phyloP scores from a whole-genome alignment of 2,797 vertebrate genomes.

The Molossus alvarezi region DNA sequence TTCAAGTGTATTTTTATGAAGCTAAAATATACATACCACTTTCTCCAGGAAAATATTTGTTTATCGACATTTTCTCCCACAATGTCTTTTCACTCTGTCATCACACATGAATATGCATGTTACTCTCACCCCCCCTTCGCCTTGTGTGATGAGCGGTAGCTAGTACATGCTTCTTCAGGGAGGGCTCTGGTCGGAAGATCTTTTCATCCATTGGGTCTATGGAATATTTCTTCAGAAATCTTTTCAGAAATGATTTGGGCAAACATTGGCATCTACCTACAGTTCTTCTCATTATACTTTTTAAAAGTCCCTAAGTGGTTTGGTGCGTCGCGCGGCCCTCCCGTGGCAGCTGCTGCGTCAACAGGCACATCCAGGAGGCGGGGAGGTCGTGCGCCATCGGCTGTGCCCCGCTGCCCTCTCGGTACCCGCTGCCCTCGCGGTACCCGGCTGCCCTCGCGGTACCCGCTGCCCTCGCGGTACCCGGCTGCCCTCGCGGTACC shows the following conservation, averaged over 20 bases:
- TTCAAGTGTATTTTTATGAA: slow-evolving; percentile 85
- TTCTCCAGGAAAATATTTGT: slow-evolving; percentile 82
- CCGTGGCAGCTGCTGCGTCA: not conserved
- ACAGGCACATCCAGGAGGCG: not conserved
- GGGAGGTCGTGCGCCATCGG: not conserved
- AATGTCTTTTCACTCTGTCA: slow-evolving; percentile 75
- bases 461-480: no score
- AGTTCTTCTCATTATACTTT: slow-evolving; percentile 48
- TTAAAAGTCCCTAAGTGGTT: not conserved
- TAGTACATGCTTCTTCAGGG: not conserved
- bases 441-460: no score
- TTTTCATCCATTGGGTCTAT: slow-evolving; percentile 57
- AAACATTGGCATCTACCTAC: not conserved
- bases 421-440: not conserved
- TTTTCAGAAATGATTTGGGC: slow-evolving; percentile 59
- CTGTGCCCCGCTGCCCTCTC: not conserved
- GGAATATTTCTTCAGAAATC: slow-evolving; percentile 62
- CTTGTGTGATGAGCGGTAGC: slow-evolving; percentile 67
- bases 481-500: no score
- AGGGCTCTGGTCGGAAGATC: slow-evolving; percentile 3
- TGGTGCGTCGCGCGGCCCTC: accelerated
- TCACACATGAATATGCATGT: slow-evolving; percentile 84
- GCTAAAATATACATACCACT: slow-evolving; percentile 81
- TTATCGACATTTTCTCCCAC: slow-evolving; percentile 79
- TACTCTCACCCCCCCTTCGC: slow-evolving; percentile 35